Percentiles rank a stretch among this genome's conserved stretches.
These are phyloP conservation scores for Rhamnusium bicolor DNA, from an alignment of 2,888 invertebrate species.

Conservation along the genomic window DNA sequence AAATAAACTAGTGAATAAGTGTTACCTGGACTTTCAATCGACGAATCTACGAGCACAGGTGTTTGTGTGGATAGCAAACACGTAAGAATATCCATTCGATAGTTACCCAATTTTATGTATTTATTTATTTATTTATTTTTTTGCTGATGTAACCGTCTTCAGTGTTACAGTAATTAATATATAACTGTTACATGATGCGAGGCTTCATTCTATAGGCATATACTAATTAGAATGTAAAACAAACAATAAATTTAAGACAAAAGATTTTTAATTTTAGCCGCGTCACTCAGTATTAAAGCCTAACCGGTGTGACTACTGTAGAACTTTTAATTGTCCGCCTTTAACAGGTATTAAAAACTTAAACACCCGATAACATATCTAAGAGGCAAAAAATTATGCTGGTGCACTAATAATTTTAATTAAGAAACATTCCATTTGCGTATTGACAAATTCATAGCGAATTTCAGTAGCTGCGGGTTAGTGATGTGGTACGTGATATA, in stretches of 20 bases:
- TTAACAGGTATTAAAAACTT: not conserved
- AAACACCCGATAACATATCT: slow-evolving; percentile 12
- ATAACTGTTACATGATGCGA: not conserved
- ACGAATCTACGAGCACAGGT: too few relatives aligned
- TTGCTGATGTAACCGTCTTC: not conserved
- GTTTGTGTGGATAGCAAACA: too few relatives aligned
- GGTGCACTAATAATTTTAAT: not conserved
- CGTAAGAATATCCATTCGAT: too few relatives aligned
- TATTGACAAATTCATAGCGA: not conserved
- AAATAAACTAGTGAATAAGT: too few relatives aligned
- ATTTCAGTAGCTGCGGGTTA: not conserved
- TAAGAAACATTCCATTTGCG: not conserved
- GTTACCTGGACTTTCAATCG: too few relatives aligned
- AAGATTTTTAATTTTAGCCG: not conserved
- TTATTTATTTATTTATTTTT: too few relatives aligned
- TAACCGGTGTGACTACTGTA: slow-evolving; percentile 16
- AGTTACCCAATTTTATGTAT: too few relatives aligned
- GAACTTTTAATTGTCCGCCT: slow-evolving; percentile 25
- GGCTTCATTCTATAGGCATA: not conserved
- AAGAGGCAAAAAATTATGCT: not conserved
- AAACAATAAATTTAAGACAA: slow-evolving; percentile 13
- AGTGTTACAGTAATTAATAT: not conserved
- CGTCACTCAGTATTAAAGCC: slow-evolving; percentile 5
- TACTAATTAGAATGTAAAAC: not conserved
- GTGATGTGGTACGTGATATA: slow-evolving; percentile 1